phyloP scores from a whole-genome alignment of 1,140 invertebrate genomes.

The Drosophila nasuta region DNA sequence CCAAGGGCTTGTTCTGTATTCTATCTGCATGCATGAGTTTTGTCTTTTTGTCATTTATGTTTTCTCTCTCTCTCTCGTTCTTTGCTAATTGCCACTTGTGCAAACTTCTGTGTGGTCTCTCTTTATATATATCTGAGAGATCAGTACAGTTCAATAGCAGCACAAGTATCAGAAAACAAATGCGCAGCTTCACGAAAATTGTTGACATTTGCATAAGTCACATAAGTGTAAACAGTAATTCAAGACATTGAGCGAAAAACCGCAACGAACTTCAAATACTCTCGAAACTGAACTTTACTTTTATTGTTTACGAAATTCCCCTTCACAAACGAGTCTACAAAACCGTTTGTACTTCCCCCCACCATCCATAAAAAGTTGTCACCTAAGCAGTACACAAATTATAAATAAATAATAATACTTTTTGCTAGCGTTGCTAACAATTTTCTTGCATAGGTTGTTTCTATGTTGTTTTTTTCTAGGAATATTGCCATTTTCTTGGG shows the following conservation, averaged over 20 bases:
- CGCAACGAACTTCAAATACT: conserved; percentile 20
- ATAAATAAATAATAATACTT: conserved; percentile 7
- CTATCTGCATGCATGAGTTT: conserved; percentile 47
- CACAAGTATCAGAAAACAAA: conserved; percentile 56
- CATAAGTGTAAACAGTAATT: conserved; percentile 65
- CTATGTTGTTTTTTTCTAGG: conserved; percentile 38
- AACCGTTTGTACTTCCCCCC: conserved; percentile 16
- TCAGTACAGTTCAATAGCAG: conserved; percentile 59
- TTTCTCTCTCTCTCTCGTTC: conserved; percentile 48
- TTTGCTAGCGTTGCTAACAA: conserved; percentile 35
- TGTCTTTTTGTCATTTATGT: conserved; percentile 23
- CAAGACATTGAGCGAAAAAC: conserved; percentile 30
- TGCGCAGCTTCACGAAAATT: conserved; percentile 30
- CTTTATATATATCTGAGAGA: neutral
- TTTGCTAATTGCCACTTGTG: conserved; percentile 72
- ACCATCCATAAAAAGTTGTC: conserved; percentile 2
- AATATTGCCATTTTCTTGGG: conserved; percentile 52
- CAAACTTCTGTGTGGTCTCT: conserved; percentile 32
- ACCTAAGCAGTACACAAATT: conserved; percentile 16
- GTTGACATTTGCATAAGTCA: conserved; percentile 46
- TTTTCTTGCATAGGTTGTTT: conserved; percentile 48
- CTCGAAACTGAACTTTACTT: neutral
- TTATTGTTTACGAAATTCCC: neutral
- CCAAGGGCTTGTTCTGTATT: conserved; percentile 41
- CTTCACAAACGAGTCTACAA: conserved; percentile 1